Evolutionary conservation across 2,113 vertebrate species (phyloP).

Genomic region (Leptodactylus fuscus): DNA sequence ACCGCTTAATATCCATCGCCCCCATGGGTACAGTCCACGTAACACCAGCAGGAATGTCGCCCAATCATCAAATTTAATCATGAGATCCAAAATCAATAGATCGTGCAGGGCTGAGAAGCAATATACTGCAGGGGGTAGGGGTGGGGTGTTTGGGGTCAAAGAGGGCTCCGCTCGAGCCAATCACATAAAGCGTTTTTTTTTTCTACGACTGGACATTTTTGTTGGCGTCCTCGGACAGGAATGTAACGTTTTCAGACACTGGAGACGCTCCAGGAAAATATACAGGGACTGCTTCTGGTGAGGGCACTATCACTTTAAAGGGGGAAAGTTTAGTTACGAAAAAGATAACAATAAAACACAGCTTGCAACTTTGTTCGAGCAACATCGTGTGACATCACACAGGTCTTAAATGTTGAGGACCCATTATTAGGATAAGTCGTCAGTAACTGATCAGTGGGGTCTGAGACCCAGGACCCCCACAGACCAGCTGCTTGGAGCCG

Average conservation of each 20-base stretch:
- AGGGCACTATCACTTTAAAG: background rate
- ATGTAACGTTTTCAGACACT: background rate
- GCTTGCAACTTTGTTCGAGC: background rate
- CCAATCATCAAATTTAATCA: background rate
- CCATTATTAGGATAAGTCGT: too few relatives aligned
- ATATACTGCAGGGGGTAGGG: background rate
- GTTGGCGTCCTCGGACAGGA: background rate
- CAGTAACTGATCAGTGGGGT: too few relatives aligned
- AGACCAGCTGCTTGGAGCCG: too few relatives aligned
- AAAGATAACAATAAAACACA: background rate
- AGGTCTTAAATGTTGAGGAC: too few relatives aligned
- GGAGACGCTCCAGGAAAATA: conserved; percentile 1
- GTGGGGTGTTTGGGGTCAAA: background rate
- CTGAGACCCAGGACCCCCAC: too few relatives aligned
- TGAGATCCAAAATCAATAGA: background rate
- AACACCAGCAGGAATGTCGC: background rate
- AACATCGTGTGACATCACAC: background rate
- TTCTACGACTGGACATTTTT: background rate
- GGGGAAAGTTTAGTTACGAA: background rate
- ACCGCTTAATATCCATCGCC: too few relatives aligned
- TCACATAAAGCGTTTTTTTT: background rate
- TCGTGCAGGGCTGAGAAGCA: background rate
- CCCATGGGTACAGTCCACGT: background rate
- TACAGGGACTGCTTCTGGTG: background rate
- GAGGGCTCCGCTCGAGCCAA: background rate